Evolutionary conservation across 2,888 invertebrate species (phyloP), one percentile per base, ranked within the genome.

Genomic region (Zelleria hepariella): DNA sequence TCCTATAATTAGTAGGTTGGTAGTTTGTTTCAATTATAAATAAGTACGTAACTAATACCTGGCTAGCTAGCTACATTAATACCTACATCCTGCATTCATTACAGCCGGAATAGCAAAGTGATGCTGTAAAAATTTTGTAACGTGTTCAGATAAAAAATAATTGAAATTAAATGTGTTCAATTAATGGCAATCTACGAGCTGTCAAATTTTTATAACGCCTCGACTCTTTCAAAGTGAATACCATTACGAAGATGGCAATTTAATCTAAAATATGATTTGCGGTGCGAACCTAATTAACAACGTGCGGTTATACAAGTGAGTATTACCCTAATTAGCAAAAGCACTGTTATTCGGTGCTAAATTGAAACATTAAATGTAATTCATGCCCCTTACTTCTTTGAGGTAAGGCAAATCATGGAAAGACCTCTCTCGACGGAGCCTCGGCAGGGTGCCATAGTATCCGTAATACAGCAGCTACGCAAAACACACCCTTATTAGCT

Each of bases 361-460:
- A 25, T 25, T 53, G 32, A 24, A 25, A 15, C 49, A 21, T 20
- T 53, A 15, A n/a, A 49, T n/a, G n/a, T 42, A 42, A 8, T 20
- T 56, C 27, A 21, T 56, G 55, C 32, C 27, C 60, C 93, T 93
- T 93, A 94, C 94, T 91, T 95, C 95, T 90, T 94, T 94, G 63
- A 94, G 88, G 67, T 90, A 90, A 74, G 94, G 93, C 74, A 94
- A 91, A 77, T 95, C 95, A 82, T 94, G 94, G 86, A 93, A 94
- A 69, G 95, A 93, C 73, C 93, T 87, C 87, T 95, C 95, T 69
- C 95, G 91, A 71, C 94, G 90, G 69, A 94, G 91, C 80, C 94
- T 91, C 67, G 94, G 93, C 74, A 93, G 91, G 66, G 92, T 92
- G 76, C 92, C 92, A 88, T 92, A 93, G 88, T 89, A 89, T 83